phyloP scores from a whole-genome alignment of 2,888 invertebrate species.

The Hydropsyche betteni region DNA sequence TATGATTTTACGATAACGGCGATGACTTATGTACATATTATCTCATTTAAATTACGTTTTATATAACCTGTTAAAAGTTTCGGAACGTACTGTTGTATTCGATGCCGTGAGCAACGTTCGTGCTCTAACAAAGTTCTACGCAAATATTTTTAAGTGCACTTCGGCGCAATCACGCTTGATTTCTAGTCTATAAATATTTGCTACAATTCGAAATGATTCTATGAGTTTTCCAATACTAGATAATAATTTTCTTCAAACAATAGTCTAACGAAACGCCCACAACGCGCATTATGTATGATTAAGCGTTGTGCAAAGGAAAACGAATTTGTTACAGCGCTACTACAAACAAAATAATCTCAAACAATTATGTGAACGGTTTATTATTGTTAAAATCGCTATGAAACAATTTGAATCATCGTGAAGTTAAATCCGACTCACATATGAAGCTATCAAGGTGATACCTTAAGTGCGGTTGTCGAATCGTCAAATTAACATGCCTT shows the following conservation, averaged over 20 bases:
- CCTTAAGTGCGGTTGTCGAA: too few species aligned
- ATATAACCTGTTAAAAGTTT: not conserved
- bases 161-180: conserved; percentile 40
- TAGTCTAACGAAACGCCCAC: conserved; percentile 7
- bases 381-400: too few species aligned
- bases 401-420: too few species aligned
- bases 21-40: not conserved
- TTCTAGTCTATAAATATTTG: conserved; percentile 46
- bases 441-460: too few species aligned
- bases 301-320: not conserved
- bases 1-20: not conserved
- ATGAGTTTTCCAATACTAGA: conserved; percentile 21
- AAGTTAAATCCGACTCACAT: too few species aligned
- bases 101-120: conserved; percentile 46
- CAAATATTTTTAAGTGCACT: conserved; percentile 42
- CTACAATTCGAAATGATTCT: conserved; percentile 23
- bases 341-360: too few species aligned
- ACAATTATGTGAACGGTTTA: too few species aligned
- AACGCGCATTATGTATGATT: too few species aligned
- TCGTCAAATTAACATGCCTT: conserved; percentile 22
- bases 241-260: conserved; percentile 24
- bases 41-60: not conserved
- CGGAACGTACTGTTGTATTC: conserved; percentile 30
- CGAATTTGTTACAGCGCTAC: not conserved
- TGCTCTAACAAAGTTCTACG: conserved; percentile 38